These are phyloP conservation scores for Cliona cf. orientalis DNA, from an alignment of 37 sponge, comb jelly and placozoan species.

Conservation along the genomic window DNA sequence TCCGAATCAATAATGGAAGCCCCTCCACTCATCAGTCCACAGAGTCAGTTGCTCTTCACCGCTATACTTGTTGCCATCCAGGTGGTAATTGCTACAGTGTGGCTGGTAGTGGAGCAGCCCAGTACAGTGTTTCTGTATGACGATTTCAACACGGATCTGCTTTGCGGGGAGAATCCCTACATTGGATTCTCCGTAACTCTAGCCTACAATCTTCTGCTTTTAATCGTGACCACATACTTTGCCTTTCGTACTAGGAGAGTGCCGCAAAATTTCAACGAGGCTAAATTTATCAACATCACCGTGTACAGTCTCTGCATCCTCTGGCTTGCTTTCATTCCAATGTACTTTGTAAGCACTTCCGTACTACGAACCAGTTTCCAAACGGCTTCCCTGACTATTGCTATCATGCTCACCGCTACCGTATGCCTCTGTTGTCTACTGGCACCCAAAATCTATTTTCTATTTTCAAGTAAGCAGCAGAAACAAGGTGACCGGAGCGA, in stretches of 20 bases:
- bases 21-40: slow-evolving; percentile 19
- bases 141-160: slow-evolving; percentile 4
- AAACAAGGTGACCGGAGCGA: too few species aligned
- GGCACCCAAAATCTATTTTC: slow-evolving; percentile 42
- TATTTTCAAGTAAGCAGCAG: too few species aligned
- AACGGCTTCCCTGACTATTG: slow-evolving; percentile 39
- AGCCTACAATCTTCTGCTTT: slow-evolving; percentile 48
- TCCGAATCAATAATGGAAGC: not conserved
- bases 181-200: slow-evolving; percentile 27
- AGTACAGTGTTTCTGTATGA: not conserved
- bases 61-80: slow-evolving; percentile 41
- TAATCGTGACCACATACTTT: slow-evolving; percentile 56
- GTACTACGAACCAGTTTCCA: slow-evolving; percentile 26
- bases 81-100: slow-evolving; percentile 42
- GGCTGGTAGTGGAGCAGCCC: slow-evolving; percentile 38
- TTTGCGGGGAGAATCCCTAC: slow-evolving; percentile 36
- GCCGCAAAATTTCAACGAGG: slow-evolving; percentile 73
- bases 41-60: slow-evolving; percentile 63
- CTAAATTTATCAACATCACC: slow-evolving; percentile 63
- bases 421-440: slow-evolving; percentile 31
- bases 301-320: slow-evolving; percentile 40
- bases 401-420: slow-evolving; percentile 61
- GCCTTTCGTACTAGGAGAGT: slow-evolving; percentile 65
- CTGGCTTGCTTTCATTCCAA: slow-evolving; percentile 73
- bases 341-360: slow-evolving; percentile 40